Base-by-base conservation (phyloP, 2,113 vertebrate genomes). In the Xyliphius kryptos region DNA sequence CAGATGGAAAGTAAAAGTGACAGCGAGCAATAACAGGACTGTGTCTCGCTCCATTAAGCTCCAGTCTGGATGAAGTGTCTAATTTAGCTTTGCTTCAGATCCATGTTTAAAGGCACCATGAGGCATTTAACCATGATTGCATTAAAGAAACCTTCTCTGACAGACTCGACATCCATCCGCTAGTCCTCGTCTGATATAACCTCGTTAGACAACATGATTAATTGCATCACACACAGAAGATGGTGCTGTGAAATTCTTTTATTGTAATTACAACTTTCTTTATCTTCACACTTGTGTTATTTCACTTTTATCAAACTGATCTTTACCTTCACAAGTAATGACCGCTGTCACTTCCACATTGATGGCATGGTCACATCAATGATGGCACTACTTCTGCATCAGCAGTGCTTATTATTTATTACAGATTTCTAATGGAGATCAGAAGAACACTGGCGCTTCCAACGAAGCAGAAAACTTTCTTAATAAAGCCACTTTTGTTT, bases 161-260 rank as follows among this genome's bases (percentile, higher is more conserved):
- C 53, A 56, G 63, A 26, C 73, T 70, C 41, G 70, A 65, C 63
- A 51, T 71, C 68, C 52, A 22, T 61, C n/a, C 22, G 15, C 36
- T 61, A 10, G n/a, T 38, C 46, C 12, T 50, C 8, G 7, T 38
- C 17, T 16, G 74, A 71, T 79, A 76, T 82, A 47, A 71, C 66
- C 72, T 74, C 72, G 69, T 74, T 69, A 62, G 66, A 71, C 70
- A 67, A 74, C 72, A 78, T 83, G 79, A 86, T 81, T 81, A 83
- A 84, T 84, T 80, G 63, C 63, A 21, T 66, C 69, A 52, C 53
- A 53, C 72, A 68, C 65, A 62, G 55, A 78, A 78, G 64, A 57
- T 43, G 55, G 15, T 6, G 9, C 16, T n/a, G 9, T 21, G 15
- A 17, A 9, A 63, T 22, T 15, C 21, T 68, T 48, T 61, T 13